Evolutionary conservation across 2,888 invertebrate genomes (phyloP), one percentile per base, ranked within the genome.

Genomic region (Hypolimnas misippus): DNA sequence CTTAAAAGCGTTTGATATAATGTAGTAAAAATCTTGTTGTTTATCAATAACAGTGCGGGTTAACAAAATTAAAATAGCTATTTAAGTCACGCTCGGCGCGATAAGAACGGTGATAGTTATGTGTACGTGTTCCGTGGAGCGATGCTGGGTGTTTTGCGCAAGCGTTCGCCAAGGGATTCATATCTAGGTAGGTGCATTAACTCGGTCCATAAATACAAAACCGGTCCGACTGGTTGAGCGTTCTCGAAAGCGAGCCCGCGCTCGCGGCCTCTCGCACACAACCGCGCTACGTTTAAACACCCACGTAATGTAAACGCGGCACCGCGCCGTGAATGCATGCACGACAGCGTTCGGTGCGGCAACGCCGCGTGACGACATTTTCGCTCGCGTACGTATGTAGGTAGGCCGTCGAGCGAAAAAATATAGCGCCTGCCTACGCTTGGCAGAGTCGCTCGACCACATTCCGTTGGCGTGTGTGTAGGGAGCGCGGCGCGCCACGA

Each of bases 281-380:
- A 74, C 73, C 76, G 52, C 58, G 42, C 61, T 52, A 64, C 87
- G 79, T 80, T 85, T 87, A 73, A 76, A 88, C 88, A 83, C 88
- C 87, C 88, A 90, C 89, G 88, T 86, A 87, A 83, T 78, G 80
- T 80, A 77, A 84, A 82, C 84, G 85, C 83, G 78, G 75, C 76
- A 71, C 74, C 75, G 80, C 79, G 74, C 81, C 75, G 86, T 86
- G 85, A 86, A 85, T 89, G 89, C 87, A 89, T 83, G 84, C 86
- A 87, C 86, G 84, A 85, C 80, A 80, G 72, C 72, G 73, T 57
- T 71, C 88, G 86, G 87, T 79, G 82, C 84, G 92, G 93, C 93
- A 93, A 92, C 93, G 88, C 86, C 88, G 92, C 89, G 89, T 93
- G 93, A 93, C 93, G 93, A 92, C 93, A 93, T 92, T 92, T 92